Conservation (phyloP, 2,888 invertebrate species). For the Cinara cedri region DNA sequence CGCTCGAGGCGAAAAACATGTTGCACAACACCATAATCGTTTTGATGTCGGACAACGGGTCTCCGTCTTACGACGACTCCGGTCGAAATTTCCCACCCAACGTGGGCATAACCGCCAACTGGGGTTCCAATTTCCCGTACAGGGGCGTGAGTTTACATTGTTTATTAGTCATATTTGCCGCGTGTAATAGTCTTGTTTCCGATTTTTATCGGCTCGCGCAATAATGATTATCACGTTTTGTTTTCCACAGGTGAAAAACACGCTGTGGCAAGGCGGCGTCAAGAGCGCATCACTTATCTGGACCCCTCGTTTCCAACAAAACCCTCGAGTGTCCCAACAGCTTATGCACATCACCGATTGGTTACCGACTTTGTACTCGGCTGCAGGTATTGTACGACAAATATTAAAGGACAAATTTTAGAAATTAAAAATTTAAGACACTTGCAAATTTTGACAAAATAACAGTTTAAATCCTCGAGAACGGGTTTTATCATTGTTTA, state of each 20-base stretch:
- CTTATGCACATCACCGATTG: slow-evolving; percentile 83
- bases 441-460: too few species aligned
- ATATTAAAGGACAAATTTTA: too few species aligned
- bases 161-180: neutral
- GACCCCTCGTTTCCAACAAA: slow-evolving; percentile 69
- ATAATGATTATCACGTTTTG: too few species aligned
- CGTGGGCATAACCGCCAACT: slow-evolving; percentile 63
- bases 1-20: slow-evolving; percentile 66
- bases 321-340: slow-evolving; percentile 68
- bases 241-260: slow-evolving; percentile 71
- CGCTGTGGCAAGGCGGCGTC: slow-evolving; percentile 85
- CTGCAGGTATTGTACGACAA: slow-evolving; percentile 61
- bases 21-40: slow-evolving; percentile 70
- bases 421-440: too few species aligned
- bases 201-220: neutral
- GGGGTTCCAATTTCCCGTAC: slow-evolving; percentile 70
- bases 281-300: slow-evolving; percentile 78
- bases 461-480: too few species aligned
- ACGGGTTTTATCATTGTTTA: too few species aligned
- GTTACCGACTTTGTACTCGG: slow-evolving; percentile 73
- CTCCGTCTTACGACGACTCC: slow-evolving; percentile 64
- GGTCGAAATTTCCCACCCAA: slow-evolving; percentile 56
- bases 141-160: slow-evolving; percentile 65
- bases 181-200: too few species aligned
- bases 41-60: slow-evolving; percentile 72